Percentiles rank a stretch among this genome's conserved stretches.
These are phyloP conservation scores for Dromaius novaehollandiae DNA, from an alignment of 2,113 vertebrate species.

Conservation along the genomic window DNA sequence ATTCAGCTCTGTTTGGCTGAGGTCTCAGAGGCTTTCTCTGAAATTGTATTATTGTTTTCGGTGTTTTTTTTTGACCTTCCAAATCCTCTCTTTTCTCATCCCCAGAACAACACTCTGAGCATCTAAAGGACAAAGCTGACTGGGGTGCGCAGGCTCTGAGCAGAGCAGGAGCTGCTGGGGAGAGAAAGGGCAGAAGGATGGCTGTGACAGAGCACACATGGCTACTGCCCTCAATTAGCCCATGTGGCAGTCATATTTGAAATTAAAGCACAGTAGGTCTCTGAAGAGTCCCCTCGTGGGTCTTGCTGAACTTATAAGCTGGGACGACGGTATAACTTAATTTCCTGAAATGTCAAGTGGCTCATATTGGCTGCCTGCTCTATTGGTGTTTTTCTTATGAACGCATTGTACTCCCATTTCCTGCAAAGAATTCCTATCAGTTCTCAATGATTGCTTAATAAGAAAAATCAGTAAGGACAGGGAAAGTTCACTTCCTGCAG, in stretches of 20 bases:
- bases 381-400: slow-evolving; percentile 17
- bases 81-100: not conserved
- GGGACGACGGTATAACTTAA: slow-evolving; percentile 16
- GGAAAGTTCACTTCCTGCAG: slow-evolving; percentile 15
- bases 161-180: not conserved
- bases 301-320: slow-evolving; percentile 31
- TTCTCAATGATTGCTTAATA: slow-evolving; percentile 53
- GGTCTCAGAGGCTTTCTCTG: not conserved
- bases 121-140: not conserved
- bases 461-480: slow-evolving; percentile 31
- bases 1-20: not conserved
- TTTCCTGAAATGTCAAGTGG: slow-evolving; percentile 55
- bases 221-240: slow-evolving; percentile 56
- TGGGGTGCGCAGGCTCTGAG: not conserved
- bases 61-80: not conserved
- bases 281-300: not conserved
- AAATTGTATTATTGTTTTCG: not conserved
- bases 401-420: slow-evolving; percentile 16
- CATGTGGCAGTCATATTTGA: not conserved
- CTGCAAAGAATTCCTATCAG: slow-evolving; percentile 19
- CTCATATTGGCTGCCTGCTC: not conserved
- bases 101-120: not conserved
- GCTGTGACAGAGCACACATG: not conserved
- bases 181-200: not conserved
- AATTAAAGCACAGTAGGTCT: slow-evolving; percentile 11